Evolutionary conservation across 1,140 invertebrate genomes (phyloP), one percentile per base, ranked within the genome.

Genomic region (Cydia pomonella): DNA sequence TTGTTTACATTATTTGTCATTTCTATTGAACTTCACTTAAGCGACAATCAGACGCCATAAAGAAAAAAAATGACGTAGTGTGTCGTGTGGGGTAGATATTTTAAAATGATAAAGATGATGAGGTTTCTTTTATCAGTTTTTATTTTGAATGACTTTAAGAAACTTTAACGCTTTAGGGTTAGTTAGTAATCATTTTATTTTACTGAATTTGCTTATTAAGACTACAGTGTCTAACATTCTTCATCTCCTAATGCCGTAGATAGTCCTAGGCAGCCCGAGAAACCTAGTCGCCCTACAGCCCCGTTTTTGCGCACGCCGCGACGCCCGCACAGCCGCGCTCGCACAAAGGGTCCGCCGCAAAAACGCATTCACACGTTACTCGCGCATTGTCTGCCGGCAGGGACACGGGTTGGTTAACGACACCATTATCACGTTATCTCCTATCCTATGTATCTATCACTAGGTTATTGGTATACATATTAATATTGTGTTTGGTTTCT

Each of bases 281-380:
- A 23, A 6, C 41, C 41, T 50, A 21, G 53, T 59, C 21, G 21
- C 53, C 53, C 53, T 59, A 23, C 21, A 59, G 50, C 18, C 6
- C 21, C 53, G 53, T 59, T 59, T 59, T 59, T 59, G 53, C 53
- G 21, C 53, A 59, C 21, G 53, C 53, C 53, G 21, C 53, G 53
- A 7, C 53, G 53, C 53, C 53, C 21, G 53, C 53, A 10, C 53
- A 53, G 50, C 50, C 41, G 47, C 47, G 47, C 47, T 18, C 6
- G 53, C 53, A 59, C 53, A 59, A 59, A 59, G 53, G 53, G 53
- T 23, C 53, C 21, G 53, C 53, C 53, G 53, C 53, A 59, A 59
- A 59, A 59, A 21, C 18, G 10, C 53, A 21, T 59, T 59, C 53
- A 59, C 53, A 59, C 53, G 53, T 59, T 59, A 59, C 53, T 59